Percentiles rank a stretch among this genome's conserved stretches.
phyloP scores from a whole-genome alignment of 2,888 invertebrate species.

The Drymonia ruficornis region DNA sequence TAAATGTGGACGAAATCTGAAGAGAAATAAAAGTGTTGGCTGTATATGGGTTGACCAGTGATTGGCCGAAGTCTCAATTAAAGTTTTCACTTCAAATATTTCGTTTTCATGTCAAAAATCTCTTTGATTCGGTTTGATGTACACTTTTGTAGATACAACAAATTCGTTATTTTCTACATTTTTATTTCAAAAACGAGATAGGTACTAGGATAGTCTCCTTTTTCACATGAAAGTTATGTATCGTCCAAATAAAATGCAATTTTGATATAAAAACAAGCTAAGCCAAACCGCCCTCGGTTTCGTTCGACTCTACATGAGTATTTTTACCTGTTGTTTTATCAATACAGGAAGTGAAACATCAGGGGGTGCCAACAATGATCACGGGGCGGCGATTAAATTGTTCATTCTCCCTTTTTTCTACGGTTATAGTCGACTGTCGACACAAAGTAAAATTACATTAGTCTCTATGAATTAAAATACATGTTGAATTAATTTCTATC shows the following conservation, averaged over 20 bases:
- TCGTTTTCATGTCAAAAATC: too few relatives aligned
- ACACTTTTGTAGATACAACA: too few relatives aligned
- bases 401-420: constrained; percentile 10
- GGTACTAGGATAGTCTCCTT: too few relatives aligned
- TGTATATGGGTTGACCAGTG: too few relatives aligned
- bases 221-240: too few relatives aligned
- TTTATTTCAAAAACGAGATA: too few relatives aligned
- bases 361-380: constrained; percentile 30
- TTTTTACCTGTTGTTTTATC: constrained; percentile 43
- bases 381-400: constrained; percentile 26
- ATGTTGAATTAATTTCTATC: background rate
- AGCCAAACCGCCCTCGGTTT: background rate
- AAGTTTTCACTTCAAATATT: too few relatives aligned
- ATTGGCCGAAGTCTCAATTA: too few relatives aligned
- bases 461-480: background rate
- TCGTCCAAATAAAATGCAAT: background rate
- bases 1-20: too few relatives aligned
- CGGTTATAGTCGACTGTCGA: constrained; percentile 12
- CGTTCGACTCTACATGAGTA: constrained; percentile 12
- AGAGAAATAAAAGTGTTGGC: too few relatives aligned
- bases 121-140: too few relatives aligned
- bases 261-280: background rate
- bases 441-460: background rate
- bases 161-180: too few relatives aligned
- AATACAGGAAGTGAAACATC: constrained; percentile 48